These are phyloP conservation scores for Macrotrachela quadricornifera DNA, from an alignment of 1,140 invertebrate genomes.

Conservation along the genomic window DNA sequence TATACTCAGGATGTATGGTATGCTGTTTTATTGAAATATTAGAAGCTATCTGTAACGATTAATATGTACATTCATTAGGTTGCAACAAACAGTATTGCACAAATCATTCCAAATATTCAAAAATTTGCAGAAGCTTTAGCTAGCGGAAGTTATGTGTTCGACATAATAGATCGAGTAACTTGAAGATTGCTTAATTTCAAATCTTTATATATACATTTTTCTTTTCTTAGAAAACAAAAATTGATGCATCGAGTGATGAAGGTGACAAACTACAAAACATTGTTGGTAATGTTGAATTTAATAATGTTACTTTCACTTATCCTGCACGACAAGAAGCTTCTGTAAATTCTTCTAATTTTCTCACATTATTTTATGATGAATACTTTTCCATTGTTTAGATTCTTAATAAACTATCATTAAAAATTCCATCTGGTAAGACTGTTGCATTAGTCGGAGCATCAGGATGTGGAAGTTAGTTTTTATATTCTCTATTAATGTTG, in stretches of 20 bases:
- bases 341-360: neutral
- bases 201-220: no score
- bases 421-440: slow-evolving; percentile 43
- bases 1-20: no score
- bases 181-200: no score
- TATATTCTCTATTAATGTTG: no score
- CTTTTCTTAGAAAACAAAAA: slow-evolving; percentile 29
- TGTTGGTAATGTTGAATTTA: slow-evolving; percentile 47
- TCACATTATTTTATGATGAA: no score
- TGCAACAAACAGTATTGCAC: neutral
- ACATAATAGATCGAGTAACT: neutral
- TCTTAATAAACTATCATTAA: slow-evolving; percentile 34
- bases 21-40: no score
- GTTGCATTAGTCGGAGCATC: slow-evolving; percentile 55
- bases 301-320: slow-evolving; percentile 45
- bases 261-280: slow-evolving; percentile 42
- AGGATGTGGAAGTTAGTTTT: no score
- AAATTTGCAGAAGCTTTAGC: neutral
- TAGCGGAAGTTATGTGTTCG: neutral
- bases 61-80: no score
- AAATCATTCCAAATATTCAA: neutral
- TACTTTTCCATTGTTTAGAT: no score
- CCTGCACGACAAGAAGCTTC: slow-evolving; percentile 48
- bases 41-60: no score
- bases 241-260: slow-evolving; percentile 41